Conservation (phyloP, 2,888 invertebrate species). For the Platerodrilus igneus region DNA sequence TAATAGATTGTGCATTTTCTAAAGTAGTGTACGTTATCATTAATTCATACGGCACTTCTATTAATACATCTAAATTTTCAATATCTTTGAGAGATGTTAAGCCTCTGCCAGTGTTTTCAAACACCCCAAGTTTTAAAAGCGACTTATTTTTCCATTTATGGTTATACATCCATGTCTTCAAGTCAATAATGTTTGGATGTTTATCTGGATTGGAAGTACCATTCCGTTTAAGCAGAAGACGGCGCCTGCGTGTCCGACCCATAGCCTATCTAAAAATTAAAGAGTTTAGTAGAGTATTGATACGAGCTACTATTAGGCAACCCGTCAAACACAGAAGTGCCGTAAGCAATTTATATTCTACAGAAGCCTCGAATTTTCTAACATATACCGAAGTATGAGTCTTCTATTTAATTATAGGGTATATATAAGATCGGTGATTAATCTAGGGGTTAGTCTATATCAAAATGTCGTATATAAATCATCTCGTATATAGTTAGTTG, state of each 20-base stretch:
- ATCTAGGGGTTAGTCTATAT: too few species aligned
- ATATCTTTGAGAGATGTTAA: slow-evolving; percentile 59
- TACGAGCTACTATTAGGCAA: too few species aligned
- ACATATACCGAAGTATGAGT: too few species aligned
- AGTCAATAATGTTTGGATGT: slow-evolving; percentile 46
- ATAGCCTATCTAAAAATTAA: slow-evolving; percentile 36
- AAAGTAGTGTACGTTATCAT: slow-evolving; percentile 57
- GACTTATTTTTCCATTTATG: slow-evolving; percentile 55
- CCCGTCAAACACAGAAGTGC: too few species aligned
- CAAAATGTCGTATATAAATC: too few species aligned
- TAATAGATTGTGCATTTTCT: slow-evolving; percentile 32
- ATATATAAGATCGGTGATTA: too few species aligned
- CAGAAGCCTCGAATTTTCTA: too few species aligned
- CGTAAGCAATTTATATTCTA: too few species aligned
- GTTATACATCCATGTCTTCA: slow-evolving; percentile 54
- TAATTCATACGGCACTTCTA: slow-evolving; percentile 57
- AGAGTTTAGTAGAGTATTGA: too few species aligned
- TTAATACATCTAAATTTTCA: slow-evolving; percentile 54
- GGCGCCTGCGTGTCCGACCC: slow-evolving; percentile 54
- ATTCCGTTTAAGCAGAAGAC: too few species aligned
- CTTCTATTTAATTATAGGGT: too few species aligned
- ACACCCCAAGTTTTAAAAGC: slow-evolving; percentile 56
- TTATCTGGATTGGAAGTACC: slow-evolving; percentile 37
- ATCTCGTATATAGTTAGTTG: too few species aligned
- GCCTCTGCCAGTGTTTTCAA: slow-evolving; percentile 69